Percentiles rank a stretch among this genome's conserved stretches.
These are phyloP conservation scores for Coecobrya sp. DNA, from an alignment of 2,888 invertebrate species.

Conservation along the genomic window DNA sequence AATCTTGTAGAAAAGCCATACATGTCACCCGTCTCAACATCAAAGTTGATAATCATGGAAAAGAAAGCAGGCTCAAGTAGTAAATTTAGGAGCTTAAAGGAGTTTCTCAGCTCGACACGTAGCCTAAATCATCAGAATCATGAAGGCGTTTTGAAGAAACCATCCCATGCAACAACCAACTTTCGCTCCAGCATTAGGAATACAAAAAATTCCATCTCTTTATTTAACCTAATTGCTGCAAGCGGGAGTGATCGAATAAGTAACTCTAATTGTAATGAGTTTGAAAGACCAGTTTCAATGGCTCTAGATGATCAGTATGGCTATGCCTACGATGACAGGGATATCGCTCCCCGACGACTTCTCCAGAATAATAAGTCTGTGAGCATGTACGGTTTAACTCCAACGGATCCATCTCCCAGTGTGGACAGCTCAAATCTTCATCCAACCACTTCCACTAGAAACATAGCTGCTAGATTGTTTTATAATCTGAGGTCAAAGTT, in stretches of 20 bases:
- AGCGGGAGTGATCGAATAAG: slow-evolving; percentile 61
- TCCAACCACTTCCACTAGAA: slow-evolving; percentile 67
- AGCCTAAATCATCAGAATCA: slow-evolving; percentile 80
- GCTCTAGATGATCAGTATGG: slow-evolving; percentile 76
- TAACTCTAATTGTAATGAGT: not conserved
- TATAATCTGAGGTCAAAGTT: slow-evolving; percentile 84
- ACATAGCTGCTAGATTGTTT: slow-evolving; percentile 83
- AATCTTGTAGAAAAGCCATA: too few species aligned
- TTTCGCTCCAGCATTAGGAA: slow-evolving; percentile 75
- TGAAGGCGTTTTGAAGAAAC: slow-evolving; percentile 56
- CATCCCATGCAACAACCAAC: slow-evolving; percentile 8
- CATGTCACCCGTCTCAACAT: too few species aligned
- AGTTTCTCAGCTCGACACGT: slow-evolving; percentile 83
- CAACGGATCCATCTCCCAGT: slow-evolving; percentile 23
- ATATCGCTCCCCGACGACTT: slow-evolving; percentile 66
- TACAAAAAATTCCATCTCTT: slow-evolving; percentile 83
- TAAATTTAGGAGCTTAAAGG: slow-evolving; percentile 84
- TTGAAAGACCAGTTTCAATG: slow-evolving; percentile 80
- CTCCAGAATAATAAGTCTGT: slow-evolving; percentile 81
- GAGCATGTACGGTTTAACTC: slow-evolving; percentile 84
- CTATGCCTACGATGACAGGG: slow-evolving; percentile 72
- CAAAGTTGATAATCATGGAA: slow-evolving; percentile 56
- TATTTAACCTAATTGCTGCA: slow-evolving; percentile 83
- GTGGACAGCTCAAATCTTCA: slow-evolving; percentile 68
- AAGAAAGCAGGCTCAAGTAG: slow-evolving; percentile 77